Base-by-base conservation (phyloP, 2,888 invertebrate genomes). In the Poecilus cupreus region DNA sequence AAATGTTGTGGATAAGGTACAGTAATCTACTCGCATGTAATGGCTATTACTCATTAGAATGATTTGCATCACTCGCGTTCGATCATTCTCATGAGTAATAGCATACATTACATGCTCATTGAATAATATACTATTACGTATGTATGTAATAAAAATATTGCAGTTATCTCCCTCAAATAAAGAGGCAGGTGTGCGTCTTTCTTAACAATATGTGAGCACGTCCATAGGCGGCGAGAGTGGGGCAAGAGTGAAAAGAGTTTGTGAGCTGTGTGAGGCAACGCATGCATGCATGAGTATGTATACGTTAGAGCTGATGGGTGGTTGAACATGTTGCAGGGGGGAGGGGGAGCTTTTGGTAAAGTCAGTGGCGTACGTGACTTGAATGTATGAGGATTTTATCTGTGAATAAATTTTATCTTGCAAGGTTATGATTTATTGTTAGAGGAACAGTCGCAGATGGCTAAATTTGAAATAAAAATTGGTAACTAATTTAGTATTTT, bases 171-270 rank as follows among this genome's bases (percentile, higher is more conserved):
- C 3, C 1, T 3, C 1, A 43, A 10, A 32, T 32, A 8, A 20
- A 11, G 54, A 6, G 20, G 18, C 54, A 54, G 54, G 54, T 54
- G 54, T 22, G 22, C 22, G 20, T 54, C 54, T 32, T 32, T 32
- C 54, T 20, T 54, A 54, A 54, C 54, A 54, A 54, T 54, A 54
- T 54, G 54, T 22, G 54, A 20, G 10, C 20, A 20, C 54, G 54
- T 18, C 20, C 54, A 54, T 54, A 20, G 20, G 54, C 54, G 54
- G 18, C 54, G 20, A 18, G 20, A 54, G 54, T 54, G 54, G 22
- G 54, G 10, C 22, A 49, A 49, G 18, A 49, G 49, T 54, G 18
- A 5, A 54, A 54, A 54, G 20, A 11, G 11, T 11, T 54, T 20
- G 22, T 20, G 54, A 11, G 20, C 1, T 32, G 6, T 32, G 1